These are phyloP conservation scores for Ganaspis brasiliensis DNA, from an alignment of 2,888 invertebrate genomes.

Conservation along the genomic window DNA sequence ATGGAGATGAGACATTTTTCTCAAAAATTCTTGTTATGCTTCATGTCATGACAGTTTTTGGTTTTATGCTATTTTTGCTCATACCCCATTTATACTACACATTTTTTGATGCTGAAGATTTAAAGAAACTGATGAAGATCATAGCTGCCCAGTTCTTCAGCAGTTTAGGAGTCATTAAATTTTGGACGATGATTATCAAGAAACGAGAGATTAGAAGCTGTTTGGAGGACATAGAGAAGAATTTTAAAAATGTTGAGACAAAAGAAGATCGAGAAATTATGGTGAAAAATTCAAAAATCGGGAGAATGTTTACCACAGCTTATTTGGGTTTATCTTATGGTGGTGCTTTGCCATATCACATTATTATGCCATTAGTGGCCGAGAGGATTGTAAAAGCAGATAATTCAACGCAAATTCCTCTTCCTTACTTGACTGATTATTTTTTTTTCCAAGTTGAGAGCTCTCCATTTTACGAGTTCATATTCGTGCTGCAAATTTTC, in stretches of 20 bases:
- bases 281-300: constrained; percentile 72
- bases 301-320: constrained; percentile 70
- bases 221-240: constrained; percentile 68
- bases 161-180: constrained; percentile 73
- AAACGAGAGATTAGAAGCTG: constrained; percentile 68
- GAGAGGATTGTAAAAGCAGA: constrained; percentile 64
- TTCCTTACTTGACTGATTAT: constrained; percentile 71
- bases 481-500: constrained; percentile 68
- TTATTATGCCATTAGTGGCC: constrained; percentile 70
- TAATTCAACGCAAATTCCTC: constrained; percentile 68
- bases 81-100: constrained; percentile 73
- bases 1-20: constrained; percentile 61
- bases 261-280: constrained; percentile 71
- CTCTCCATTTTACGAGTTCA: constrained; percentile 68
- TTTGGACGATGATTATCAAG: constrained; percentile 74
- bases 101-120: constrained; percentile 72
- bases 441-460: constrained; percentile 66
- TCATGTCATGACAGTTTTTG: constrained; percentile 67
- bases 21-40: constrained; percentile 59
- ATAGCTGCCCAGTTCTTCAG: constrained; percentile 73
- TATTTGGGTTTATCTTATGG: constrained; percentile 74
- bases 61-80: constrained; percentile 72
- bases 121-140: constrained; percentile 74
- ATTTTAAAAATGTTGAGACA: constrained; percentile 68
- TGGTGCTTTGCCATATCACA: constrained; percentile 75